phyloP scores from a whole-genome alignment of 1,140 invertebrate species.

The Dufourea novaeangliae region DNA sequence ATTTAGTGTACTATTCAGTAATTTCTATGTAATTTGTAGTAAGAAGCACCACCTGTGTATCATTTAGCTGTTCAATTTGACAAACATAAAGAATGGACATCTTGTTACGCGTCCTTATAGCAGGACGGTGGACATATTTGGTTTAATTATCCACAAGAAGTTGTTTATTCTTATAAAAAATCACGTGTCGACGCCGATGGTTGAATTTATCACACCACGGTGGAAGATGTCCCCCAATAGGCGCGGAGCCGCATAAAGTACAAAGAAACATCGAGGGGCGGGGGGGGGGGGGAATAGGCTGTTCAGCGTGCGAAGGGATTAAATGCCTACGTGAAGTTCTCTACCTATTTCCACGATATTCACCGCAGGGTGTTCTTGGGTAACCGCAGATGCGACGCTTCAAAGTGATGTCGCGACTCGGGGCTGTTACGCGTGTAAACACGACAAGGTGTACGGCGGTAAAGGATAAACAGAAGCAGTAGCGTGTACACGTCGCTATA shows the following conservation, averaged over 20 bases:
- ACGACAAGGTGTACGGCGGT: slow-evolving; percentile 6
- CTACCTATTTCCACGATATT: slow-evolving; percentile 57
- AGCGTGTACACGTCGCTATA: slow-evolving; percentile 12
- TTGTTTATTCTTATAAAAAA: too few species aligned
- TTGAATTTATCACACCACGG: not conserved
- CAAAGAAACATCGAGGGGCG: slow-evolving; percentile 4
- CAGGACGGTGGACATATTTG: too few species aligned
- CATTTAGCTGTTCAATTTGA: too few species aligned
- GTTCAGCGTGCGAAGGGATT: slow-evolving; percentile 60
- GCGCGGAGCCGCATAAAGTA: slow-evolving; percentile 22
- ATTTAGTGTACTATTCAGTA: too few species aligned
- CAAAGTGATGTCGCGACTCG: slow-evolving; percentile 55
- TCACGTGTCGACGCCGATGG: not conserved
- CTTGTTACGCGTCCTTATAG: too few species aligned
- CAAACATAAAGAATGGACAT: too few species aligned
- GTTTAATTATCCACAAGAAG: too few species aligned
- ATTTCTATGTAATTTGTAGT: too few species aligned
- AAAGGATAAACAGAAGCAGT: slow-evolving; percentile 39
- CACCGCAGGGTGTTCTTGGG: slow-evolving; percentile 64
- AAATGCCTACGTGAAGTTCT: slow-evolving; percentile 57
- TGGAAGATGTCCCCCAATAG: not conserved
- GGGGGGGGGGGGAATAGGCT: slow-evolving; percentile 11
- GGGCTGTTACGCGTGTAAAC: slow-evolving; percentile 57
- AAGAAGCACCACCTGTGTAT: too few species aligned
- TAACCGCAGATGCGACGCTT: slow-evolving; percentile 66